phyloP scores from a whole-genome alignment of 1,140 invertebrate genomes.

The Drosophila baimaii region DNA sequence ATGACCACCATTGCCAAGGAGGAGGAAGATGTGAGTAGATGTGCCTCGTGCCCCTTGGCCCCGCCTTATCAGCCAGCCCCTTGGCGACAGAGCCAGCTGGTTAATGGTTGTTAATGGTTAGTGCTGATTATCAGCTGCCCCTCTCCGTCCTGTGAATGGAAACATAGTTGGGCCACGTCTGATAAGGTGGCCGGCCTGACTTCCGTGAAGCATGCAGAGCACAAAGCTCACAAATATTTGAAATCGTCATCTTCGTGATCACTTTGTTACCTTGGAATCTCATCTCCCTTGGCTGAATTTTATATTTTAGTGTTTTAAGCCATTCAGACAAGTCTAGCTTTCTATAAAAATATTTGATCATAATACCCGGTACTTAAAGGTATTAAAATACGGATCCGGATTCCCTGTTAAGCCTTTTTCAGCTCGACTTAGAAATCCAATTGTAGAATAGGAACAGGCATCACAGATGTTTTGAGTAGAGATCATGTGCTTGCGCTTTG shows the following conservation, averaged over 20 bases:
- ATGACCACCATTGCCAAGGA: slow-evolving; percentile 93
- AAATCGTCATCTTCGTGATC: not conserved
- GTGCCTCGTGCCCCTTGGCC: slow-evolving; percentile 17
- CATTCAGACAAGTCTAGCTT: too few relatives aligned
- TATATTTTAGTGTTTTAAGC: slow-evolving; percentile 37
- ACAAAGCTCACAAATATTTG: not conserved
- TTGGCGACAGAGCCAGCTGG: slow-evolving; percentile 56
- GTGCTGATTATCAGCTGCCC: slow-evolving; percentile 28
- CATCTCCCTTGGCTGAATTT: not conserved
- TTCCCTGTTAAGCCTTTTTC: too few relatives aligned
- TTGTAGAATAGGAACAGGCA: too few relatives aligned
- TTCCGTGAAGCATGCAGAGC: slow-evolving; percentile 46
- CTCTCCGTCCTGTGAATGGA: not conserved
- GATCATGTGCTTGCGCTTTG: too few relatives aligned
- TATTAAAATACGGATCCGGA: too few relatives aligned
- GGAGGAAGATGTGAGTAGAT: slow-evolving; percentile 86
- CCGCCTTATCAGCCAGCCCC: slow-evolving; percentile 26
- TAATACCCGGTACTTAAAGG: too few relatives aligned
- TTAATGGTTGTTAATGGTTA: slow-evolving; percentile 27
- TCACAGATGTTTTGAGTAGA: too few relatives aligned
- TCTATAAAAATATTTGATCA: too few relatives aligned
- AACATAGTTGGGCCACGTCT: slow-evolving; percentile 13
- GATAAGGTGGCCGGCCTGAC: slow-evolving; percentile 24
- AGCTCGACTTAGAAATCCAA: too few relatives aligned
- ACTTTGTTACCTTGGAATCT: slow-evolving; percentile 5